Evolutionary conservation across 1,140 invertebrate genomes (phyloP), one percentile per base, ranked within the genome.

Genomic region (Nasonia longicornis): DNA sequence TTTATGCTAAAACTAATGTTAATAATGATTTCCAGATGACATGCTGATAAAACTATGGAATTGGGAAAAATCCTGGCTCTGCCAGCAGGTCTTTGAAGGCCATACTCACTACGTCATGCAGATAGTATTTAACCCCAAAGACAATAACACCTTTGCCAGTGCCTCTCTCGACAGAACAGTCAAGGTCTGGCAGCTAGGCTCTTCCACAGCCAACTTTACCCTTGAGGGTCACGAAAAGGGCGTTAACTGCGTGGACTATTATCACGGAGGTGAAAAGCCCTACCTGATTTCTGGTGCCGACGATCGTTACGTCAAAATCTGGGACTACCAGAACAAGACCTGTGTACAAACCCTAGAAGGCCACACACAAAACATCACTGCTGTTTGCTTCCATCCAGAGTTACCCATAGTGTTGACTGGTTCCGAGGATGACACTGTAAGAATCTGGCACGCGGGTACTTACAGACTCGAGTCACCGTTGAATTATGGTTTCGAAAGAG

Each of bases 71-170:
- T 94, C 96, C 85, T 99, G 98, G 97, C 92, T 95, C 0, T 98
- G 98, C 86, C 98, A 99, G 86, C 98, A 99, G 90, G 96, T 98
- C 1, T 99, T 98, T 88, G 98, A 99, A 87, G 97, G 98, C 0
- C 99, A 99, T 90, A 98, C 97, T 0, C 99, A 99, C 89, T 99
- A 99, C 89, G 98, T 99, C 0, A 99, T 99, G 99, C 98, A 99
- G 90, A 96, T 99, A 86, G 98, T 98, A 0, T 97, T 99, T 84
- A 99, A 99, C 92, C 99, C 99, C 0, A 99, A 99, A 90, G 99
- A 99, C 88, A 99, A 99, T 89, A 99, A 99, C 89, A 99, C 98
- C n/a, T 99, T 99, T 92, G 99, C 98, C 7, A 98, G 97, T 88
- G 99, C 98, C 35, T 99, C 98, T 29, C 92, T 99, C 2, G 99